Percentiles rank a stretch among this genome's conserved stretches.
Conservation (phyloP, 2,888 invertebrate genomes). For the Aphrophora alni region DNA sequence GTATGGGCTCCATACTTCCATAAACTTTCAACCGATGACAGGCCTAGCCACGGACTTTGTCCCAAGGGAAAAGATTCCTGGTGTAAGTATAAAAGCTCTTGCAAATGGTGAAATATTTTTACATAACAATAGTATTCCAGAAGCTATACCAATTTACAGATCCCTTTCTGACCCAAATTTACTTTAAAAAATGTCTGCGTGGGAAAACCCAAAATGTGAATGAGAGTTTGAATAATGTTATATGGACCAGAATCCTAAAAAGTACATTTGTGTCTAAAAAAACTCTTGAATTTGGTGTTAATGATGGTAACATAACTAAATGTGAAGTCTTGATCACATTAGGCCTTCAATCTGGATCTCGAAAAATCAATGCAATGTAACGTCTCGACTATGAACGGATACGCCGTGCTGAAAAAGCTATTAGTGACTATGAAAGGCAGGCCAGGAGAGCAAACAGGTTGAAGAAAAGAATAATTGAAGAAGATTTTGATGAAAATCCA, state of each 20-base stretch:
- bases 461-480: too few relatives aligned
- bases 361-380: constrained; percentile 3
- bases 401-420: too few relatives aligned
- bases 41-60: not conserved
- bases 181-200: constrained; percentile 17
- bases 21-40: too few relatives aligned
- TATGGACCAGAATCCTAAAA: too few relatives aligned
- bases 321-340: constrained; percentile 15
- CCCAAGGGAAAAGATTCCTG: too few relatives aligned
- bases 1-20: constrained; percentile 29
- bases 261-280: constrained; percentile 16
- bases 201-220: too few relatives aligned
- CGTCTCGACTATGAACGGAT: constrained; percentile 8
- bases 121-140: constrained; percentile 15
- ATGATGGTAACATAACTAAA: constrained; percentile 26
- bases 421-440: too few relatives aligned
- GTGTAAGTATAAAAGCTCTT: constrained; percentile 9
- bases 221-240: too few relatives aligned
- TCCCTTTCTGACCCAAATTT: not conserved
- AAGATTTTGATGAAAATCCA: too few relatives aligned
- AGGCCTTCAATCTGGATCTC: not conserved
- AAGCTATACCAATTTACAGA: constrained; percentile 22
- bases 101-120: not conserved
- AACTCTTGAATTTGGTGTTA: constrained; percentile 23
- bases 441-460: too few relatives aligned